Evolutionary conservation across 2,797 vertebrate species (phyloP), one percentile per base, ranked within the genome.

Genomic region (Megalops cyprinoides): DNA sequence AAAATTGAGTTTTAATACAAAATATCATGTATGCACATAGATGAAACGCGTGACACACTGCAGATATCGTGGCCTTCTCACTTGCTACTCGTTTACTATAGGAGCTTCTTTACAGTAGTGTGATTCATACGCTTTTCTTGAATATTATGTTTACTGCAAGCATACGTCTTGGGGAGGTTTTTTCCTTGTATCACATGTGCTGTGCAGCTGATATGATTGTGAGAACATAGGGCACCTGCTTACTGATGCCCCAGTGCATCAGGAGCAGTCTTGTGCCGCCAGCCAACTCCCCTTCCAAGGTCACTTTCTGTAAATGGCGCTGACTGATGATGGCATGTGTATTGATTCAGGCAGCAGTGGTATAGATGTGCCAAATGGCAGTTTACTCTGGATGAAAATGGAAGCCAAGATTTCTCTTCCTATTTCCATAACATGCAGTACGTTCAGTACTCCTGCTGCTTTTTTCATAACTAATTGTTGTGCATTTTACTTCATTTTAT

Each of bases 11-110:
- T 69, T 69, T 69, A 69, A 20, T 69, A 20, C 34, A 69, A n/a
- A n/a, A 69, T 69, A n/a, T 69, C 37, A 42, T 69, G 65, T 69
- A 42, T 69, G 65, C 65, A 69, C 39, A 39, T 44, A 69, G 65
- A 69, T 69, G 65, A 69, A 42, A 42, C 18, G 18, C 23, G 2
- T 18, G n/a, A 20, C 65, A 39, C 37, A 42, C 37, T 20, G 39
- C 65, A 42, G 65, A 69, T 44, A 69, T 67, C 62, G 20, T 15
- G 7, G 20, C 44, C 23, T 42, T 39, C 44, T 42, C 39, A 69
- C n/a, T 6, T 9, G n/a, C 34, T 69, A 39, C 39, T 69, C 18
- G 37, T 8, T 14, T 42, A 39, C 44, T 39, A 0, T 20, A 69
- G 37, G 44, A 69, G n/a, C 39, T 69, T 20, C 39, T 65, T 65